phyloP scores from a whole-genome alignment of 2,113 vertebrate species.

The Tychaedon coryphoeus region DNA sequence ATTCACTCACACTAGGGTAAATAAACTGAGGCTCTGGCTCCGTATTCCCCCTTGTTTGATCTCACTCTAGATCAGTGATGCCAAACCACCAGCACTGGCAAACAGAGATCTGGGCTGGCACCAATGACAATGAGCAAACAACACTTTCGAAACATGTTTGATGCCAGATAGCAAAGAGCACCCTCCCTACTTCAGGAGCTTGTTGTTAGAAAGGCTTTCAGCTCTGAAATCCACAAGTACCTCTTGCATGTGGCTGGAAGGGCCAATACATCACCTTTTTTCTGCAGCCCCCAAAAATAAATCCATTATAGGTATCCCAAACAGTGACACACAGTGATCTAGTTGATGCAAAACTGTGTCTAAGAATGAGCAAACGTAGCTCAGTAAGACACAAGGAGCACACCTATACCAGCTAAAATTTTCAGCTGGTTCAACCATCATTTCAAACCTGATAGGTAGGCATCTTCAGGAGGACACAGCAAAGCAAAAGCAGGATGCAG shows the following conservation, averaged over 20 bases:
- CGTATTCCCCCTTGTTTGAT: constrained; percentile 30
- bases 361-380: background rate
- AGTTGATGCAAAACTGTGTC: background rate
- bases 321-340: background rate
- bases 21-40: constrained; percentile 58
- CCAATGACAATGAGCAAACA: constrained; percentile 55
- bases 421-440: background rate
- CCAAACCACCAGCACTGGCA: constrained; percentile 62
- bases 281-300: background rate
- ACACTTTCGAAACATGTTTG: constrained; percentile 48
- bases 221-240: background rate
- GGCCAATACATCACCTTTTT: fast-evolving
- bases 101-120: constrained; percentile 44
- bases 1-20: constrained; percentile 41
- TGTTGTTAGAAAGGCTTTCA: background rate
- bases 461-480: background rate
- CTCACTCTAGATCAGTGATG: constrained; percentile 48
- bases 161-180: constrained; percentile 51
- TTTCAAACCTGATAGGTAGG: background rate
- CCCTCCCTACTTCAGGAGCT: constrained; percentile 9
- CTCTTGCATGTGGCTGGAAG: background rate
- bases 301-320: background rate
- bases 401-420: background rate
- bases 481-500: background rate
- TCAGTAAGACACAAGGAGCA: background rate